Conservation (phyloP, 2,797 vertebrate species). For the Gallinago stenura region DNA sequence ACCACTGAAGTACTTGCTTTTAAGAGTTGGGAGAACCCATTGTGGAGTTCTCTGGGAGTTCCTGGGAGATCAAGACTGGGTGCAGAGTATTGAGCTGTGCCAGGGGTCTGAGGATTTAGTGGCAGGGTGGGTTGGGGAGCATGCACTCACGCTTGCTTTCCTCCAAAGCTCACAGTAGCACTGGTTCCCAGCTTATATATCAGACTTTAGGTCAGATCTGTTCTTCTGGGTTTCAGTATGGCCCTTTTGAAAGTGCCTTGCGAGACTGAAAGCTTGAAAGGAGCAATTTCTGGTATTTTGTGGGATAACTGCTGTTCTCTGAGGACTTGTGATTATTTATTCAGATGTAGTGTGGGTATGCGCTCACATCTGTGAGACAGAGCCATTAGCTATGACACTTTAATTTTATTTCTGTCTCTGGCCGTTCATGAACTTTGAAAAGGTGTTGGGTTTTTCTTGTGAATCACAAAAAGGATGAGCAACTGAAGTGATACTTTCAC, state of each 20-base stretch:
- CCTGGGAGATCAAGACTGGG: neutral
- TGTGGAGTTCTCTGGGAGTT: neutral
- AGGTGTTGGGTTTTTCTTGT: neutral
- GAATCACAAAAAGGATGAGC: neutral
- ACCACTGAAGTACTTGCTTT: too few relatives aligned
- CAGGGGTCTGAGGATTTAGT: neutral
- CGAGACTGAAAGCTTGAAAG: conserved; percentile 1
- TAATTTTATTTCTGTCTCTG: neutral
- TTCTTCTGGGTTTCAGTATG: neutral
- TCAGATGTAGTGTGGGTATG: neutral
- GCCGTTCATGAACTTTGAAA: neutral
- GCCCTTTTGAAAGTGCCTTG: neutral
- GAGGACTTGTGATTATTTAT: neutral
- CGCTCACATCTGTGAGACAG: neutral
- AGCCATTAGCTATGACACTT: neutral
- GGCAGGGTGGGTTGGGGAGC: neutral
- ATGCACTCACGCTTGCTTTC: rapidly evolving
- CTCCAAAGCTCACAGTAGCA: rapidly evolving
- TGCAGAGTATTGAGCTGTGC: neutral
- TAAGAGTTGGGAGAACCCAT: neutral
- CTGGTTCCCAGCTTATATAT: neutral
- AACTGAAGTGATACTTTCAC: neutral
- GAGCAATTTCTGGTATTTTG: neutral
- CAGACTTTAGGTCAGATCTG: neutral
- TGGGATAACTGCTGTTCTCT: conserved; percentile 27